Evolutionary conservation across 1,140 invertebrate species (phyloP).

Genomic region (Pogonus chalceus): DNA sequence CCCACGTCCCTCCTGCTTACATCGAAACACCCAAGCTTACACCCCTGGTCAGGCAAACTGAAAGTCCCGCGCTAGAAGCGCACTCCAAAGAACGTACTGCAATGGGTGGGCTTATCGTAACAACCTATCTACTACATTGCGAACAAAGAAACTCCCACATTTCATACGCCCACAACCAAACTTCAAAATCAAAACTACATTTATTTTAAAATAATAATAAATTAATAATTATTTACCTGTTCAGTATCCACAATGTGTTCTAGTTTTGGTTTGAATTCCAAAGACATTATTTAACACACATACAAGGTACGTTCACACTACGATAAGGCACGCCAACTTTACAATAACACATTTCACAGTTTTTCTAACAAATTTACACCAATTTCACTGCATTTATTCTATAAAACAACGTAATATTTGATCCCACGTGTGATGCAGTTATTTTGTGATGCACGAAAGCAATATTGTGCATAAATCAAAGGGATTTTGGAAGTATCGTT

Average conservation of each 20-base stretch:
- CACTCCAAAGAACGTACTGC: neutral
- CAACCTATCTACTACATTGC: conserved; percentile 16
- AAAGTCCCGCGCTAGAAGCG: neutral
- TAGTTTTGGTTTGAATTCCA: neutral
- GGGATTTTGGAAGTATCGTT: neutral
- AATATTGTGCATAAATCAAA: conserved; percentile 1
- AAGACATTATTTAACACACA: neutral
- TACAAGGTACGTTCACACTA: no score
- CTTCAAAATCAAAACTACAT: neutral
- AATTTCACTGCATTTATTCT: no score
- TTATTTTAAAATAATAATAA: no score
- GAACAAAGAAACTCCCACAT: conserved; percentile 32
- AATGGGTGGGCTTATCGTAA: conserved; percentile 5
- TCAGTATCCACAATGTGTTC: neutral
- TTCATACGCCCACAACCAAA: conserved; percentile 13
- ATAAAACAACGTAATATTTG: no score
- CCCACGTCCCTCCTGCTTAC: neutral
- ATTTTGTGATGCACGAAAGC: neutral
- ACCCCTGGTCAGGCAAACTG: no score
- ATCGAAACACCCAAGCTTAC: neutral
- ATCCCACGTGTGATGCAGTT: no score
- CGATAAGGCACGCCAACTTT: no score
- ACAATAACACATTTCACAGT: no score
- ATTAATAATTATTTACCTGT: neutral
- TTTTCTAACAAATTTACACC: no score